A percentile compares a stretch with the other conserved stretches of the same genome.
These are phyloP conservation scores for Caenorhabditis brenneri DNA, from an alignment of 1,140 invertebrate genomes.

Conservation along the genomic window DNA sequence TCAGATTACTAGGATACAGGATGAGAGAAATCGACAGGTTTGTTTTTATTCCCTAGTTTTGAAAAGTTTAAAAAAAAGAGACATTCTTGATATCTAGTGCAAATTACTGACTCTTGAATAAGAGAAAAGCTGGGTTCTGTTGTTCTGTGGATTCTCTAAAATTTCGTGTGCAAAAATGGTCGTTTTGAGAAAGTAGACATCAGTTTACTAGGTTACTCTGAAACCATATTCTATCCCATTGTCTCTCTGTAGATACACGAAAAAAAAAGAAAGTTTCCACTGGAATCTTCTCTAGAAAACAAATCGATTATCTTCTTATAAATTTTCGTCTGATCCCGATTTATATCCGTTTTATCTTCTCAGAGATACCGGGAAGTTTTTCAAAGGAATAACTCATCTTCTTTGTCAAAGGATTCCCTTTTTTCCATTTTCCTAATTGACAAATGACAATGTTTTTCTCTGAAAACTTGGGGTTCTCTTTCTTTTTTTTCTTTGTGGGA, in stretches of 20 bases:
- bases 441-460: slow-evolving; percentile 17
- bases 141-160: too few relatives aligned
- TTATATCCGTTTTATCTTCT: background rate
- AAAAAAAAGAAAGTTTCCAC: too few relatives aligned
- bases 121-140: too few relatives aligned
- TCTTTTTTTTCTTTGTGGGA: background rate
- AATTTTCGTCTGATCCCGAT: background rate
- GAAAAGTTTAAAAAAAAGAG: too few relatives aligned
- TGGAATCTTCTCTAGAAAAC: too few relatives aligned
- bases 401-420: background rate
- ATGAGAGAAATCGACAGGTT: slow-evolving; percentile 70
- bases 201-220: too few relatives aligned
- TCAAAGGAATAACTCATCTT: background rate
- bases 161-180: too few relatives aligned
- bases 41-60: too few relatives aligned
- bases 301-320: background rate
- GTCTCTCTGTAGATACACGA: too few relatives aligned
- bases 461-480: background rate
- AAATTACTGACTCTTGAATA: background rate
- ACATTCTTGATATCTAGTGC: too few relatives aligned
- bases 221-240: too few relatives aligned
- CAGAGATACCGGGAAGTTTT: background rate
- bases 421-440: background rate
- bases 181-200: too few relatives aligned
- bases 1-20: slow-evolving; percentile 70